Evolutionary conservation across 2,888 invertebrate genomes (phyloP).

Genomic region (Ichneumoninae sp.): DNA sequence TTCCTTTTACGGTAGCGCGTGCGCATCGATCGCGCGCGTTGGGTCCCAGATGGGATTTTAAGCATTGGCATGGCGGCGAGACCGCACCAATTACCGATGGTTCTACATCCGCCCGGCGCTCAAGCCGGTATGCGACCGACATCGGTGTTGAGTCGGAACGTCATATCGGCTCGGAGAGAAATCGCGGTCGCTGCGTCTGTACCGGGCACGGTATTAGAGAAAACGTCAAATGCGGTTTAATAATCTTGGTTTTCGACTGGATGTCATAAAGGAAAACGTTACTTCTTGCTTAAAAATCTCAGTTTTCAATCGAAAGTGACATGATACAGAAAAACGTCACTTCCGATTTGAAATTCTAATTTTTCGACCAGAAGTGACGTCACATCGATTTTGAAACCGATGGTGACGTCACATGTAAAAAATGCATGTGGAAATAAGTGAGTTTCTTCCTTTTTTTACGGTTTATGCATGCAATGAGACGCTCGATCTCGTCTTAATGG

Average conservation of each 20-base stretch:
- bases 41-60: background rate
- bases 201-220: background rate
- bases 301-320: background rate
- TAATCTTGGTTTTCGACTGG: background rate
- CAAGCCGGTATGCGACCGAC: background rate
- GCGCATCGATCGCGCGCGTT: background rate
- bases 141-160: background rate
- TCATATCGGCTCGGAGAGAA: background rate
- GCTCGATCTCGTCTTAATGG: background rate
- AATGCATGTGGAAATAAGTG: background rate
- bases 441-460: background rate
- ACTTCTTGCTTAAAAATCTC: background rate
- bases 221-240: background rate
- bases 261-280: background rate
- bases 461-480: background rate
- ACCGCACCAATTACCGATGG: background rate
- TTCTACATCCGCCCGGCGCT: background rate
- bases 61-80: background rate
- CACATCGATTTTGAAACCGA: too few species aligned
- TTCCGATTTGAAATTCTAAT: too few species aligned
- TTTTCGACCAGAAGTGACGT: background rate
- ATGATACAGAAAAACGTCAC: too few species aligned
- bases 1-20: slow-evolving; percentile 37
- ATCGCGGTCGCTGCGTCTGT: background rate
- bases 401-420: background rate